Conservation (phyloP, 2,797 vertebrate species). For the Sebastes hubbsi region DNA sequence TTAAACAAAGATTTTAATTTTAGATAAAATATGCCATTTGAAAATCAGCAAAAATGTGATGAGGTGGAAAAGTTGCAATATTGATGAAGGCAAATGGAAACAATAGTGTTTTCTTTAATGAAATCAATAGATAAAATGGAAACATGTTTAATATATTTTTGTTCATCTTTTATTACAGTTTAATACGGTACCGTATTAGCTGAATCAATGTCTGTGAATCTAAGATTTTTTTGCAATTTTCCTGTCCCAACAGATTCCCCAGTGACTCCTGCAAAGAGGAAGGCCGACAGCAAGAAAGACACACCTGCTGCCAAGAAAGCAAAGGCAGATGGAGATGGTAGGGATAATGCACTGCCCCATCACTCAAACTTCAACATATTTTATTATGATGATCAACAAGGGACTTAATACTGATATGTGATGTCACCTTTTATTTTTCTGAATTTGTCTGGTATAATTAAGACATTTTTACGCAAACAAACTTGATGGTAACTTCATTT, state of each 20-base stretch:
- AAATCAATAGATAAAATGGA: neutral
- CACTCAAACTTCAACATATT: neutral
- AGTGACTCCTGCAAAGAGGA: constrained; percentile 89
- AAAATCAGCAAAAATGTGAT: no score
- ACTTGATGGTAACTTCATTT: neutral
- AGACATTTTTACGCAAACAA: accelerated
- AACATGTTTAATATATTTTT: neutral
- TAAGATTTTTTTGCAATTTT: neutral
- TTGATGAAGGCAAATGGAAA: neutral
- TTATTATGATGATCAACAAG: constrained; percentile 80
- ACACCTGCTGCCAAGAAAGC: constrained; percentile 91
- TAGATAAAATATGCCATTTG: no score
- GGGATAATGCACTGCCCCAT: neutral
- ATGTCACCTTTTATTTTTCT: constrained; percentile 67
- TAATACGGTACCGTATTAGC: neutral
- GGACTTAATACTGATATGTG: constrained; percentile 89
- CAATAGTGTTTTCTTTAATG: no score
- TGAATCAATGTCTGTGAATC: neutral
- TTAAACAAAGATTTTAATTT: no score
- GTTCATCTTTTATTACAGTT: no score
- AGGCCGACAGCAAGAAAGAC: constrained; percentile 87
- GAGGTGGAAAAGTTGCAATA: neutral
- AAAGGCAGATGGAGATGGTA: constrained; percentile 87
- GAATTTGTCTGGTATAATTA: neutral
- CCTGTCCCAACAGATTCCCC: constrained; percentile 73